Evolutionary conservation across 2,888 invertebrate species (phyloP).

Genomic region (Lycophotia porphyrea): DNA sequence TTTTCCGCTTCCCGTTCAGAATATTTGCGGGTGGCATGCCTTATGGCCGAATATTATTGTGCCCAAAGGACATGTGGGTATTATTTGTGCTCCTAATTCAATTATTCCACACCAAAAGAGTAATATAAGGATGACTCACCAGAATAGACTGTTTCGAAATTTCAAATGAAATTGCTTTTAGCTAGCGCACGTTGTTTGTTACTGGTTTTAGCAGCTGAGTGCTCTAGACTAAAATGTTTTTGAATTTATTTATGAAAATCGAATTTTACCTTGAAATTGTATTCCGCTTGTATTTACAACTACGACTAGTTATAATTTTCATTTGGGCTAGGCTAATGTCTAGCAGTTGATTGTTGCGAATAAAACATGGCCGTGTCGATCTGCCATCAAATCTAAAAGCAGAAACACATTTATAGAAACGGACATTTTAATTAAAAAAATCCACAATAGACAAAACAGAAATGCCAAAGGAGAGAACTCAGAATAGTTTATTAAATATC

Average conservation of each 20-base stretch:
- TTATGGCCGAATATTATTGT: constrained; percentile 22
- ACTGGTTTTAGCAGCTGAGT: constrained; percentile 29
- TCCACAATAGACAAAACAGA: not conserved
- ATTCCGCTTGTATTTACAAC: not conserved
- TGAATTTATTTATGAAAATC: constrained; percentile 10
- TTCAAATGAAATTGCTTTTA: constrained; percentile 29
- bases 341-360: not conserved
- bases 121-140: constrained; percentile 16
- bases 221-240: constrained; percentile 29
- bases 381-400: not conserved
- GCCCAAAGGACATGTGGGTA: constrained; percentile 35
- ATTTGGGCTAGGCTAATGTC: constrained; percentile 10
- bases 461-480: not conserved
- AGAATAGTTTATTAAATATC: not conserved
- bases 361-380: constrained; percentile 14
- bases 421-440: not conserved
- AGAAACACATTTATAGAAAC: not conserved
- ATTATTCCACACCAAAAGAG: constrained; percentile 38
- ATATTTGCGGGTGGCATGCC: constrained; percentile 48
- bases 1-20: constrained; percentile 42
- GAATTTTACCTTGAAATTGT: constrained; percentile 3
- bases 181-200: constrained; percentile 7
- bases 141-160: not conserved
- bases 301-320: not conserved
- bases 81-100: constrained; percentile 40